Evolutionary conservation across 2,113 vertebrate genomes (phyloP), one percentile per base, ranked within the genome.

Genomic region (Isurus oxyrinchus): DNA sequence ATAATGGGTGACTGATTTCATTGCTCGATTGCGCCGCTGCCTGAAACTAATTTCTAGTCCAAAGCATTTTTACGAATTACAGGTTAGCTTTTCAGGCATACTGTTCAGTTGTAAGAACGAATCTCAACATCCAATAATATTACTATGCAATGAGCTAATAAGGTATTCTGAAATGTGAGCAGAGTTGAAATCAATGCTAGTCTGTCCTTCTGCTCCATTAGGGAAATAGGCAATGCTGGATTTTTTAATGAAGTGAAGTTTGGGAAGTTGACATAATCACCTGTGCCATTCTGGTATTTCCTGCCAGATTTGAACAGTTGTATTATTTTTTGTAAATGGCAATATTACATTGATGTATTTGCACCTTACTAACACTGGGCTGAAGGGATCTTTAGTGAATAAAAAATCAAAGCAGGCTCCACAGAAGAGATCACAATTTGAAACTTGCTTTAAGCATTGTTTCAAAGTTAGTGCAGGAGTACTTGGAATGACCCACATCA

Each of bases 391-490:
- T 19, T 86, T 23, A 19, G 19, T 21, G 40, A 44, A 49, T 86
- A 14, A 8, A 86, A 59, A 59, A 59, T 93, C 87, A 90, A 93
- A 93, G 90, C 57, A 61, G 11, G 13, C 49, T 90, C 27, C 19
- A 63, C 57, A 57, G 49, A 91, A 57, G 55, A 59, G 53, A 90
- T 25, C 59, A 21, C 11, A 61, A 6, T 63, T 16, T 1, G 25
- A 61, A 93, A 93, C 31, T 40, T 93, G 57, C 81, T 87, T 53
- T 53, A 93, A 13, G 90, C 31, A 61, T 93, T 93, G 49, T 35
- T 93, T 93, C n/a, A 61, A 63, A 93, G 57, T 61, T 57, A 63
- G 27, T 94, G n/a, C 93, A 94, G 23, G n/a, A 44, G n/a, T 94
- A 94, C 35, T 63, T 94, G 10, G 57, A 91, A 91, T 59, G 14